Evolutionary conservation across 2,113 vertebrate species (phyloP).

Genomic region (Corvus hawaiiensis): DNA sequence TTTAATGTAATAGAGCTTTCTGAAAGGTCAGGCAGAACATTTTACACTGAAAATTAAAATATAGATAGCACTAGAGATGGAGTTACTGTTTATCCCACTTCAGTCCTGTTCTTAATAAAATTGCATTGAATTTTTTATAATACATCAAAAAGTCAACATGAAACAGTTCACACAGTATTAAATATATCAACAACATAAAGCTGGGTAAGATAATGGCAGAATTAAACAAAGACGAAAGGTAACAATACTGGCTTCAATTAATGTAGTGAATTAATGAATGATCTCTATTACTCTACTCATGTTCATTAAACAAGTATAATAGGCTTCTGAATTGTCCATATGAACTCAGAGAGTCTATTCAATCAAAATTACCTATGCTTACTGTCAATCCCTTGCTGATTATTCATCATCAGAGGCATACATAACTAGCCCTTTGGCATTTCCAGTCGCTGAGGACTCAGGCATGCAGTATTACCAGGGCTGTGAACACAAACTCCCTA

Average conservation of each 20-base stretch:
- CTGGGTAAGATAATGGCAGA: constrained; percentile 24
- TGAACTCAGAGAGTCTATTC: constrained; percentile 44
- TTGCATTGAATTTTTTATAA: constrained; percentile 22
- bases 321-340: constrained; percentile 45
- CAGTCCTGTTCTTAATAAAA: constrained; percentile 25
- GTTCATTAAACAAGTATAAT: constrained; percentile 61
- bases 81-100: constrained; percentile 37
- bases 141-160: constrained; percentile 30
- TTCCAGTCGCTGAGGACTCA: not conserved
- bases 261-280: constrained; percentile 56
- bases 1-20: constrained; percentile 14
- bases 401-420: constrained; percentile 18
- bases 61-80: not conserved
- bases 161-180: constrained; percentile 28
- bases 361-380: constrained; percentile 60
- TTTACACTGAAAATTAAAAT: constrained; percentile 49
- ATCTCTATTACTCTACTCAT: constrained; percentile 40
- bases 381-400: constrained; percentile 39
- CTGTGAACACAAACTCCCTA: not conserved
- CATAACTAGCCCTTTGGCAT: constrained; percentile 2
- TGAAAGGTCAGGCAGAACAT: constrained; percentile 52
- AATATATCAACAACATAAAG: constrained; percentile 43
- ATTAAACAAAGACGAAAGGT: constrained; percentile 41
- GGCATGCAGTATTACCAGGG: not conserved
- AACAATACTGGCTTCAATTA: constrained; percentile 48